Evolutionary conservation across 2,797 vertebrate genomes (phyloP), one percentile per base, ranked within the genome.

Genomic region (Takifugu rubripes): DNA sequence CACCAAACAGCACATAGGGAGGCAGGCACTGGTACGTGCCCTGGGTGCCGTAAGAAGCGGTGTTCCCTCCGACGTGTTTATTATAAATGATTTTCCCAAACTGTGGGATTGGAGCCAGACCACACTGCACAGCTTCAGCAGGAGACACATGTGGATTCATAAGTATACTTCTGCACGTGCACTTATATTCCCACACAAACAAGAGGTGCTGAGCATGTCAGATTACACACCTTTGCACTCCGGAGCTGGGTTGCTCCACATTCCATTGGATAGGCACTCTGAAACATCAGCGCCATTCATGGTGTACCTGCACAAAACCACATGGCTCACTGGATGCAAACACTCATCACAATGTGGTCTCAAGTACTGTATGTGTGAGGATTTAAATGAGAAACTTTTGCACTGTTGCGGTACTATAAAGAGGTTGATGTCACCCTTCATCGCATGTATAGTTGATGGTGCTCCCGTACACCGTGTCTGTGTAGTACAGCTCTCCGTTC

Each of bases 401-500:
- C 17, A 61, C 21, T 21, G 29, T 25, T 47, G 26, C 6, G 43
- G 47, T 3, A 56, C 12, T 3, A 31, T 51, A 0, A 56, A 31
- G 87, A 92, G 89, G 6, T 1, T 46, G n/a, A 21, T n/a, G 16
- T 46, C 44, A 96, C 95, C 94, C 95, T 16, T 88, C 60, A 3
- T 93, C 42, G 76, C 95, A 97, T 0, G 88, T 78, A 58, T 92
- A 96, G 66, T 54, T 87, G 70, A 94, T 50, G 0, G 0, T 64
- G 45, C 90, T 94, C 78, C 87, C 83, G 72, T 91, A 96, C 29
- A 72, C 69, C 5, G 54, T 60, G 10, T 92, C 88, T n/a, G 64
- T 73, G 47, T 83, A 86, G 31, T 83, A 56, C 9, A 91, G 17
- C 1, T 79, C 77, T 69, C 94, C 95, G 17, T 96, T 76, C 16